These are phyloP conservation scores for Xestia sexstrigata DNA, from an alignment of 2,888 invertebrate genomes.

Conservation along the genomic window DNA sequence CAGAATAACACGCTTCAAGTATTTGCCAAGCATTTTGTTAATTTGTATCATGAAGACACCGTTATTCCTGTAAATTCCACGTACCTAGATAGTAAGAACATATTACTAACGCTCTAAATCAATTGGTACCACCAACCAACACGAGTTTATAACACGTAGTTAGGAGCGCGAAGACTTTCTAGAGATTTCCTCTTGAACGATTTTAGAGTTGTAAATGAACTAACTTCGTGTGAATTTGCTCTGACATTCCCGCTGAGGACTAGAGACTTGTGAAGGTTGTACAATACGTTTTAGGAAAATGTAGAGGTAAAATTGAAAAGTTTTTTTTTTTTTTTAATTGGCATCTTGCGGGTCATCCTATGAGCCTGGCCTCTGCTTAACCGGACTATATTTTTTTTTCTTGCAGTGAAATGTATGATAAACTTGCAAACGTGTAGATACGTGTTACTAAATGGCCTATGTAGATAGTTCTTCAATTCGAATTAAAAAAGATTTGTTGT, in stretches of 20 bases:
- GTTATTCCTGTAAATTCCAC: neutral
- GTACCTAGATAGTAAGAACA: neutral
- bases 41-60: neutral
- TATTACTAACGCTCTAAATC: slow-evolving; percentile 20
- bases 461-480: neutral
- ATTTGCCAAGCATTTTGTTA: neutral
- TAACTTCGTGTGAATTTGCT: slow-evolving; percentile 25
- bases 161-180: slow-evolving; percentile 2
- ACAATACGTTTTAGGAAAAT: neutral
- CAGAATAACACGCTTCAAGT: neutral
- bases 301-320: neutral
- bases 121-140: slow-evolving; percentile 14
- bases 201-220: slow-evolving; percentile 20
- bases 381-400: neutral
- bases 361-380: too few relatives aligned
- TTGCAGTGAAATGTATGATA: neutral
- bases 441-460: neutral
- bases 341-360: too few relatives aligned
- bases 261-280: too few relatives aligned
- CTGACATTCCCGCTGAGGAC: neutral
- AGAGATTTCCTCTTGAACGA: slow-evolving; percentile 5
- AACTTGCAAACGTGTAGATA: neutral
- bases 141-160: slow-evolving; percentile 1
- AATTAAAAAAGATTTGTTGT: neutral
- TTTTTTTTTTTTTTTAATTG: too few relatives aligned